Evolutionary conservation across 1,140 invertebrate species (phyloP).

Genomic region (Dryas iulia): DNA sequence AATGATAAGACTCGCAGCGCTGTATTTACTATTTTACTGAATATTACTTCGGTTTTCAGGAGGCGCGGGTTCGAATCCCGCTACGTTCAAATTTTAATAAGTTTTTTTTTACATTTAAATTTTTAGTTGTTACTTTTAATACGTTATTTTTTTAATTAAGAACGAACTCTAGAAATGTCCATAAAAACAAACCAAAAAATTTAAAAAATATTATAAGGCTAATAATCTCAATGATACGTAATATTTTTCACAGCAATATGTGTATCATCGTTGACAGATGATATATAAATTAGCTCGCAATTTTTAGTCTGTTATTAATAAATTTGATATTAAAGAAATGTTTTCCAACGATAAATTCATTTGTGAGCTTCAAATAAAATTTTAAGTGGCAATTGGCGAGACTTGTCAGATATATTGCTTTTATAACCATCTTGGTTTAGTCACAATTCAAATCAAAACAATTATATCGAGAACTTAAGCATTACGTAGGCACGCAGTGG

Average conservation of each 20-base stretch:
- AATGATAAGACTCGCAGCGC: too few relatives aligned
- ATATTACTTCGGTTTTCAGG: too few relatives aligned
- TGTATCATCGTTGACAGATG: conserved; percentile 42
- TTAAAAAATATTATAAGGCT: background rate
- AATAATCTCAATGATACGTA: background rate
- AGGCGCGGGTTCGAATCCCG: too few relatives aligned
- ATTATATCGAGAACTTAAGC: too few relatives aligned
- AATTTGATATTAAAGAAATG: conserved; percentile 6
- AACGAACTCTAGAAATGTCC: too few relatives aligned
- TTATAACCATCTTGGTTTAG: background rate
- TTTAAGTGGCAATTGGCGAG: background rate
- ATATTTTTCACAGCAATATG: background rate
- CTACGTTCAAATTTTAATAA: too few relatives aligned
- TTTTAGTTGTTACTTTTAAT: too few relatives aligned
- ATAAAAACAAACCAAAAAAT: too few relatives aligned
- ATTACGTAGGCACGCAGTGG: too few relatives aligned
- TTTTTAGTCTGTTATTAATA: conserved; percentile 25
- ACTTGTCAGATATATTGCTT: background rate
- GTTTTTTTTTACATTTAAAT: too few relatives aligned
- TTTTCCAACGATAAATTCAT: conserved; percentile 9
- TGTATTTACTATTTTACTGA: too few relatives aligned
- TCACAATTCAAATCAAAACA: background rate
- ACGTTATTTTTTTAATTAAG: too few relatives aligned
- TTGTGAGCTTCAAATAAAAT: background rate
- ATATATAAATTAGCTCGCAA: conserved; percentile 53